phyloP scores from a whole-genome alignment of 2,888 invertebrate genomes.

The Meta bourneti region DNA sequence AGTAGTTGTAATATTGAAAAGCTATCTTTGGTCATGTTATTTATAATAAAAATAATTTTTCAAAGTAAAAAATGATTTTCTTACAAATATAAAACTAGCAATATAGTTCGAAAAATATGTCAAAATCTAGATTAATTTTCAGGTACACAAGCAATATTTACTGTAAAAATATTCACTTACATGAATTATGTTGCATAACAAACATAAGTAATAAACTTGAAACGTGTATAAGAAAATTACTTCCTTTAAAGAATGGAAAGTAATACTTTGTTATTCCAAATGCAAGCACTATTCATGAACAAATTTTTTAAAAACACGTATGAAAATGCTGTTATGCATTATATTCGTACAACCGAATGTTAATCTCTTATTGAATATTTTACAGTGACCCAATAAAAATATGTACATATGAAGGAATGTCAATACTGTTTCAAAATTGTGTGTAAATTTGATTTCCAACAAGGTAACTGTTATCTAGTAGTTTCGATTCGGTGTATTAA shows the following conservation, averaged over 20 bases:
- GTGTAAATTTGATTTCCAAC: neutral
- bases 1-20: neutral
- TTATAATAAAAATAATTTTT: neutral
- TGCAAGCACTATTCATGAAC: neutral
- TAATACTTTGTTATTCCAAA: neutral
- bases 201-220: too few relatives aligned
- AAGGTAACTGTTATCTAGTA: neutral
- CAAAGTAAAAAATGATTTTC: neutral
- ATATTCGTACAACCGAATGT: neutral
- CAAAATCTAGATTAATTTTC: neutral
- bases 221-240: too few relatives aligned
- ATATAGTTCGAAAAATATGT: neutral
- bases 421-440: neutral
- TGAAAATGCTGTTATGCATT: neutral
- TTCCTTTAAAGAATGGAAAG: neutral
- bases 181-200: too few relatives aligned
- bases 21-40: slow-evolving; percentile 26
- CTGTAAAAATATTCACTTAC: too few relatives aligned
- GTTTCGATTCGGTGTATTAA: too few relatives aligned
- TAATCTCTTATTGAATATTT: neutral
- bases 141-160: too few relatives aligned
- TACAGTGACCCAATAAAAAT: neutral
- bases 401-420: neutral
- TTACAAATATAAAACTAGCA: neutral
- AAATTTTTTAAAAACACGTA: neutral